Conservation (phyloP, 1,140 invertebrate species). For the Galleria mellonella region DNA sequence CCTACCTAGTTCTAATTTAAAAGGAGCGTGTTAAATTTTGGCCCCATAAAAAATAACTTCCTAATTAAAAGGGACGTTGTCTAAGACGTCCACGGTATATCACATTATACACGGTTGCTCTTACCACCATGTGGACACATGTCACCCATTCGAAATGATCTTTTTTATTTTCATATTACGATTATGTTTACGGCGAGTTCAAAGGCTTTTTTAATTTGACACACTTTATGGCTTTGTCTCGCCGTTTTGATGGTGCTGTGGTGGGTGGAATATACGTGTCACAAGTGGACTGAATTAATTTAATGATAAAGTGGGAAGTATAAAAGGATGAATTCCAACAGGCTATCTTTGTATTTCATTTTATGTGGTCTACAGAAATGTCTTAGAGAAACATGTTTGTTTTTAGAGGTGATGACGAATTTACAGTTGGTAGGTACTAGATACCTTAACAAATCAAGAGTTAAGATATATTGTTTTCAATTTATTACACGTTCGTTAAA, state of each 20-base stretch:
- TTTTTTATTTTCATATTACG: conserved; percentile 35
- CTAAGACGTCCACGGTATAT: conserved; percentile 43
- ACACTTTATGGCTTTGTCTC: conserved; percentile 60
- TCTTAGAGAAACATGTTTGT: not conserved
- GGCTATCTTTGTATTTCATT: not conserved
- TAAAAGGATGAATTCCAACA: not conserved
- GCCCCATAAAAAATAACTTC: too few species aligned
- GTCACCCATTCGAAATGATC: conserved; percentile 53
- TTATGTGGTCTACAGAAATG: not conserved
- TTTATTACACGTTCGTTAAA: too few species aligned
- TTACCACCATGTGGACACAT: conserved; percentile 62
- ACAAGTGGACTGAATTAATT: conserved; percentile 38
- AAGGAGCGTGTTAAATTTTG: too few species aligned
- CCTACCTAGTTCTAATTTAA: too few species aligned
- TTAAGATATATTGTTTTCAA: too few species aligned
- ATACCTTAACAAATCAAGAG: not conserved
- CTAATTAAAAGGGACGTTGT: conserved; percentile 31
- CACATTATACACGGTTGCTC: conserved; percentile 62
- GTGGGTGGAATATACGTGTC: conserved; percentile 20
- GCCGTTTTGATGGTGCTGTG: conserved; percentile 35
- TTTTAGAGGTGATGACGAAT: not conserved
- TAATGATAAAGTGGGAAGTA: conserved; percentile 30
- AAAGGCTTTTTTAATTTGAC: conserved; percentile 71
- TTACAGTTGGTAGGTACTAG: not conserved
- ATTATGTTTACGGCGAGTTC: conserved; percentile 60